Evolutionary conservation across 1,140 invertebrate species (phyloP).

Genomic region (Ips typographus): DNA sequence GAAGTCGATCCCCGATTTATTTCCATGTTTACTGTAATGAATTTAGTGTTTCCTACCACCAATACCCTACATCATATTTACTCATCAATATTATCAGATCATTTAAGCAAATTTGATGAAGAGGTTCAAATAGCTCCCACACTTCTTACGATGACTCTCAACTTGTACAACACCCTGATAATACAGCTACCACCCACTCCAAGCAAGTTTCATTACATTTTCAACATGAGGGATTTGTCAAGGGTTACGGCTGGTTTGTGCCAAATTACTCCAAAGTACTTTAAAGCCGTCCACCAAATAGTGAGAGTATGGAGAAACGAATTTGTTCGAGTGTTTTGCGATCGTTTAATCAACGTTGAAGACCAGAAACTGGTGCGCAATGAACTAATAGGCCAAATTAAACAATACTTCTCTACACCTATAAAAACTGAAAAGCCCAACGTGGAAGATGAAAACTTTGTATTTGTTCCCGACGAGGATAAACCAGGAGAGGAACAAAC

Average conservation of each 20-base stretch:
- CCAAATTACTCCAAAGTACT: conserved; percentile 68
- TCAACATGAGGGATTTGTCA: conserved; percentile 88
- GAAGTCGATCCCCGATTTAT: conserved; percentile 88
- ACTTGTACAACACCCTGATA: conserved; percentile 79
- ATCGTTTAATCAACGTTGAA: conserved; percentile 75
- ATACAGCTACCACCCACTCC: conserved; percentile 85
- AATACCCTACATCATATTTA: conserved; percentile 81
- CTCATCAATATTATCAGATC: conserved; percentile 75
- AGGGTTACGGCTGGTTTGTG: conserved; percentile 78
- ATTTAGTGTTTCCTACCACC: conserved; percentile 79
- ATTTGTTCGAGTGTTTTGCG: conserved; percentile 80
- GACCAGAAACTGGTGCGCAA: conserved; percentile 56
- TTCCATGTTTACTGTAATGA: conserved; percentile 84
- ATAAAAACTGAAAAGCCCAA: conserved; percentile 25
- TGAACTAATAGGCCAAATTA: conserved; percentile 56
- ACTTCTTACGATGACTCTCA: conserved; percentile 76
- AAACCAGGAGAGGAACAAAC: conserved; percentile 49
- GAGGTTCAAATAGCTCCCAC: conserved; percentile 66
- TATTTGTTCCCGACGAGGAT: conserved; percentile 36
- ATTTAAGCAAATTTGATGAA: conserved; percentile 68
- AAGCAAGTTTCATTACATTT: conserved; percentile 92
- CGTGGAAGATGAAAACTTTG: conserved; percentile 37
- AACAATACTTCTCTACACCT: conserved; percentile 52
- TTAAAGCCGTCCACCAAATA: conserved; percentile 68
- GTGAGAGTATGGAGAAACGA: conserved; percentile 89